Evolutionary conservation across 2,888 invertebrate genomes (phyloP).

Genomic region (Dimorphilus gyrociliatus): DNA sequence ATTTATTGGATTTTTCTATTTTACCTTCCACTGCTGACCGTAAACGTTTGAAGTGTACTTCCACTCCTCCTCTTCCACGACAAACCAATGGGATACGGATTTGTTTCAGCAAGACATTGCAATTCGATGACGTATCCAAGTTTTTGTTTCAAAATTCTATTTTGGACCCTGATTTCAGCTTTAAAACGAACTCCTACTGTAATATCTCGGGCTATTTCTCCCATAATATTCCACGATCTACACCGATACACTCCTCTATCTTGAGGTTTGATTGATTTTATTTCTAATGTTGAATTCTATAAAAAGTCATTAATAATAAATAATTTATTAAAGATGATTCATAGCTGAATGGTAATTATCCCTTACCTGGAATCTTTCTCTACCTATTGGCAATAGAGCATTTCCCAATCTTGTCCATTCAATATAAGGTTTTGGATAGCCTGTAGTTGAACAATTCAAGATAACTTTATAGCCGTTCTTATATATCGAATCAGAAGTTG

Average conservation of each 20-base stretch:
- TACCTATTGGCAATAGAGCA: conserved; percentile 12
- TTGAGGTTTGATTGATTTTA: conserved; percentile 5
- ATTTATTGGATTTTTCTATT: background rate
- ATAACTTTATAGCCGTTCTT: too few relatives aligned
- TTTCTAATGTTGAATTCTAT: conserved; percentile 6
- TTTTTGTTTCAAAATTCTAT: conserved; percentile 8
- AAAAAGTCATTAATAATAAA: conserved; percentile 1
- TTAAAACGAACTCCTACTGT: too few relatives aligned
- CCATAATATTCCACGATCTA: conserved; percentile 8
- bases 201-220: too few relatives aligned
- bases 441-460: conserved; percentile 12
- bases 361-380: conserved; percentile 9
- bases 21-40: conserved; percentile 6
- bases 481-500: too few relatives aligned
- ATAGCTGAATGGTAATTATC: too few relatives aligned
- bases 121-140: conserved; percentile 12
- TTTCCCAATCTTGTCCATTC: conserved; percentile 12
- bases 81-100: conserved; percentile 9
- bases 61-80: conserved; percentile 9
- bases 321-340: too few relatives aligned
- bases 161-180: background rate
- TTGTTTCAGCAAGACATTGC: conserved; percentile 13
- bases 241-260: conserved; percentile 11
- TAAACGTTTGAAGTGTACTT: conserved; percentile 4
- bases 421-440: conserved; percentile 9